A percentile compares a stretch with the other conserved stretches of the same genome.
These are phyloP conservation scores for Papilio helenus DNA, from an alignment of 1,140 invertebrate species.

Conservation along the genomic window DNA sequence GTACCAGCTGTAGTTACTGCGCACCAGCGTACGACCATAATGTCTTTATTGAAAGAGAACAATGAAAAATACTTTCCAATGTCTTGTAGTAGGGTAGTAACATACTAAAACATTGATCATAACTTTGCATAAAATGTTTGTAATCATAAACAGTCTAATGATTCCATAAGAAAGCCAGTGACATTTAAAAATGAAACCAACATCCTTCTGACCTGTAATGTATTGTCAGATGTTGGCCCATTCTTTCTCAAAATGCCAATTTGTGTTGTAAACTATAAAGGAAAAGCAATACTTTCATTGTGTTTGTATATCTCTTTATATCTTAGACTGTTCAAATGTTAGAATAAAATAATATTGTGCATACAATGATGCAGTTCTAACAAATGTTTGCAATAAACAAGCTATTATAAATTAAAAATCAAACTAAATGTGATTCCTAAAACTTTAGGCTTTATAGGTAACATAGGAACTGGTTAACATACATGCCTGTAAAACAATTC, in stretches of 20 bases:
- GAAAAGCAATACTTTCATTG: neutral
- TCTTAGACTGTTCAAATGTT: neutral
- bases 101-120: neutral
- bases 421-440: no score
- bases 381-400: no score
- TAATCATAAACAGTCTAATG: neutral
- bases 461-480: neutral
- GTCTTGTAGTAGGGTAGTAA: neutral
- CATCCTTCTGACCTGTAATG: neutral
- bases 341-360: neutral
- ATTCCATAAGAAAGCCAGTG: neutral
- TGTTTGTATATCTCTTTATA: no score
- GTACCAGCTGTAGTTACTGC: slow-evolving; percentile 11
- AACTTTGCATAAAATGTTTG: neutral
- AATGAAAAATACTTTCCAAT: slow-evolving; percentile 13
- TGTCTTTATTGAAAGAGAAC: neutral
- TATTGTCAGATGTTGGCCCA: neutral
- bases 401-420: no score
- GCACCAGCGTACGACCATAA: neutral
- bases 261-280: neutral
- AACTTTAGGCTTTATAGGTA: neutral
- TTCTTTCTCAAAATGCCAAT: neutral
- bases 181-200: neutral
- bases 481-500: neutral
- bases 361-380: no score